Evolutionary conservation across 2,888 invertebrate genomes (phyloP), one percentile per base, ranked within the genome.

Genomic region (Callimorpha dominula): DNA sequence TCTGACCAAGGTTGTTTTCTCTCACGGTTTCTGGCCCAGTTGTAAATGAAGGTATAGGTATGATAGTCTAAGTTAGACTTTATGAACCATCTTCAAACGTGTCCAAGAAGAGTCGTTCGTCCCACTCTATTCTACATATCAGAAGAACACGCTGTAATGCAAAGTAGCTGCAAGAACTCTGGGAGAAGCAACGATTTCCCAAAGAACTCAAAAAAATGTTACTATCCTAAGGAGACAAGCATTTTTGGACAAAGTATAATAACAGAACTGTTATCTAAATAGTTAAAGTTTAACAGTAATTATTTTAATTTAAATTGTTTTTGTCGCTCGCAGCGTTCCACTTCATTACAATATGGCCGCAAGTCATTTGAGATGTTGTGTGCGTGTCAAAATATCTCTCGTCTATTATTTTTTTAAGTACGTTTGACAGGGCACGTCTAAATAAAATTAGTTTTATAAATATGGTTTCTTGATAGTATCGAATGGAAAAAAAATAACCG

Each of bases 281-380:
- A 50, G 50, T 5, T 50, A 4, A 50, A 15, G 31, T 20, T 65
- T 46, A n/a, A 2, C 65, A 46, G 46, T 65, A 54, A 67, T 67
- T 71, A 54, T 74, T 78, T 74, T 76, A 70, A 83, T 78, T 72
- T 76, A 70, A 83, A 85, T 74, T 71, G 74, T 76, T 78, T 65
- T 60, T 42, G 40, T 65, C 49, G 57, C 83, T 65, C 72, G 68
- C 60, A 71, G 70, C 83, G 63, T 17, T 49, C 68, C 67, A 75
- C 71, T 70, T 46, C 66, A 78, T 78, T 75, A 74, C 46, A 77
- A 78, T 1, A 73, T 71, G 63, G 71, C 82, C 77, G 64, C n/a
- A 15, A 73, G 82, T 42, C 43, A 75, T 75, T 57, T 12, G 2
- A 31, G 60, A 60, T 60, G 60, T 60, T 60, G 14, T 31, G 31